Conservation (phyloP, 2,113 vertebrate species). For the Epinephelus lanceolatus region DNA sequence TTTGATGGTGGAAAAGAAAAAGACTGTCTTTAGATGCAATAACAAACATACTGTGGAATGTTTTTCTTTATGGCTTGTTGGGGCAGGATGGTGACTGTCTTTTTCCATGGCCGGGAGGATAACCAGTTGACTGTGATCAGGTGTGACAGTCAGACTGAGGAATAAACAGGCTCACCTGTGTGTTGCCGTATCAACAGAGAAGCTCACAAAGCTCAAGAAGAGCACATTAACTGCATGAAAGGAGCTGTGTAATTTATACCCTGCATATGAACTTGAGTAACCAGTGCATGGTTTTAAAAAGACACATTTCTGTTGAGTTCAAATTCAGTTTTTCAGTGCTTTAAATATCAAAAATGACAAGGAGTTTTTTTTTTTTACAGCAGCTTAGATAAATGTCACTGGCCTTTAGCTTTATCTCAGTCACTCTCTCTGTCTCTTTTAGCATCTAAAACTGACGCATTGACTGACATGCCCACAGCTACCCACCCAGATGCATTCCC, state of each 20-base stretch:
- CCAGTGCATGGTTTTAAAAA: neutral
- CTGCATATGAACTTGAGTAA: neutral
- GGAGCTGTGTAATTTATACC: neutral
- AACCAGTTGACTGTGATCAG: neutral
- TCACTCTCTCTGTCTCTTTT: neutral
- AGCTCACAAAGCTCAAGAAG: neutral
- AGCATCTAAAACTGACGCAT: neutral
- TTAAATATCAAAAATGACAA: too few species aligned
- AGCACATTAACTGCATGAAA: neutral
- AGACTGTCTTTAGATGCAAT: neutral
- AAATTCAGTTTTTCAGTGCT: neutral
- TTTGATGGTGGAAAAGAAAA: neutral
- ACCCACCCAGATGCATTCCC: slow-evolving; percentile 10
- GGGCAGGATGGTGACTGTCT: neutral
- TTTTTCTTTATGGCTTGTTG: neutral
- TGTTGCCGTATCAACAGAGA: neutral
- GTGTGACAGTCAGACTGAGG: neutral
- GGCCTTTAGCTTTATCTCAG: neutral
- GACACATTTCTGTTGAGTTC: neutral
- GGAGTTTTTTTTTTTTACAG: neutral
- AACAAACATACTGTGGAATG: neutral
- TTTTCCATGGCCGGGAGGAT: neutral
- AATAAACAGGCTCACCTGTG: neutral
- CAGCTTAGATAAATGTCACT: neutral
- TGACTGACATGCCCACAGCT: neutral